Percentiles rank a stretch among this genome's conserved stretches.
These are phyloP conservation scores for Campylomormyrus numenius DNA, from an alignment of 2,113 vertebrate genomes.

Conservation along the genomic window DNA sequence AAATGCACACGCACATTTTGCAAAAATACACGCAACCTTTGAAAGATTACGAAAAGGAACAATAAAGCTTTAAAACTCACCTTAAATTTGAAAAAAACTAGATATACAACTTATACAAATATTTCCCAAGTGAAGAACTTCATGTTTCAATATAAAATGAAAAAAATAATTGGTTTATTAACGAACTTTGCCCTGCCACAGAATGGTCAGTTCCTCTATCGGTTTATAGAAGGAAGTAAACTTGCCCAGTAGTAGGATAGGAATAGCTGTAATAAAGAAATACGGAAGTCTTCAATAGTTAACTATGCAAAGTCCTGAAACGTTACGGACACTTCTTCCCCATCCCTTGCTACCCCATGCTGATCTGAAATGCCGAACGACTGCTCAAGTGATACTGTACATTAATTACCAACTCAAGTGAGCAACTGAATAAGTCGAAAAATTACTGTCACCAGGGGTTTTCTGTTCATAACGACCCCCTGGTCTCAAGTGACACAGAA, in stretches of 20 bases:
- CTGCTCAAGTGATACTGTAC: too few relatives aligned
- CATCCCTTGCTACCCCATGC: neutral
- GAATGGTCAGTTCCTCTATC: constrained; percentile 67
- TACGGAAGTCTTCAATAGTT: constrained; percentile 54
- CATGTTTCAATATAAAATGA: constrained; percentile 36
- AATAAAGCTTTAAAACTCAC: constrained; percentile 29
- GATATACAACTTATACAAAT: neutral
- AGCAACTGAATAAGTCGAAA: neutral
- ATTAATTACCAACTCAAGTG: neutral
- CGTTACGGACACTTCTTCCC: neutral
- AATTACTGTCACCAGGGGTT: neutral
- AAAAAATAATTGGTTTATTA: constrained; percentile 18
- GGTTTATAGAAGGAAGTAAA: constrained; percentile 64
- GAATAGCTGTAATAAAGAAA: constrained; percentile 42
- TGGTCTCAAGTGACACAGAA: constrained; percentile 13
- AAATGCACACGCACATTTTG: neutral
- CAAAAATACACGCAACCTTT: neutral
- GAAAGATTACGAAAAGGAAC: neutral
- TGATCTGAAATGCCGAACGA: neutral
- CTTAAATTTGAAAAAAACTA: constrained; percentile 17
- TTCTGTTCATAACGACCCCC: neutral
- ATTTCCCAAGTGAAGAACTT: constrained; percentile 16
- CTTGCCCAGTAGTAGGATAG: constrained; percentile 49
- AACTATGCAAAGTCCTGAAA: constrained; percentile 60
- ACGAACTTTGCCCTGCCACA: constrained; percentile 29